Conservation (phyloP, 2,888 invertebrate genomes). For the Napeogenes inachia region DNA sequence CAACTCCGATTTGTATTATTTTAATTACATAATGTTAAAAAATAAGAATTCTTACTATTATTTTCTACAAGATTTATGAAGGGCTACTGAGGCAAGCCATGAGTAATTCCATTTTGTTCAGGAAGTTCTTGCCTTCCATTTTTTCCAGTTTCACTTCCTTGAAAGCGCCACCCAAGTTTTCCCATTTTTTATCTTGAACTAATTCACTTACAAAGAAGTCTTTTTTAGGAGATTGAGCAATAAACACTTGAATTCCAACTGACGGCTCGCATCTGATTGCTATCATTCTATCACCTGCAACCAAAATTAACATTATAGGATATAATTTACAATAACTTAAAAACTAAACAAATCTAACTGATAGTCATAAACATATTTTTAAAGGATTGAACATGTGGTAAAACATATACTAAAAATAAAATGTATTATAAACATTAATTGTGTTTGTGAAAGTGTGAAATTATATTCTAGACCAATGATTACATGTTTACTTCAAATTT, state of each 20-base stretch:
- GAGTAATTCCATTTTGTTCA: constrained; percentile 96
- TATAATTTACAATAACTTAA: neutral
- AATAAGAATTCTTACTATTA: constrained; percentile 26
- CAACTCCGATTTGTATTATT: constrained; percentile 40
- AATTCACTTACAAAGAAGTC: constrained; percentile 92
- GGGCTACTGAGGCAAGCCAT: constrained; percentile 93
- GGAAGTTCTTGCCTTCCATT: constrained; percentile 96
- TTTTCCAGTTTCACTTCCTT: constrained; percentile 93
- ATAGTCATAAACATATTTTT: too few species aligned
- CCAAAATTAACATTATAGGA: constrained; percentile 15
- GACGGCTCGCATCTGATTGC: constrained; percentile 94
- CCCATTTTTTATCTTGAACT: constrained; percentile 95
- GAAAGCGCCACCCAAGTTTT: constrained; percentile 94
- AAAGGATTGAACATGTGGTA: too few species aligned
- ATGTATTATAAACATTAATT: too few species aligned
- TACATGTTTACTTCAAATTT: too few species aligned
- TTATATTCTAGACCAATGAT: too few species aligned
- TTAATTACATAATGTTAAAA: constrained; percentile 25
- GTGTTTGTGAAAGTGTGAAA: too few species aligned
- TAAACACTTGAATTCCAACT: constrained; percentile 91
- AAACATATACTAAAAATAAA: too few species aligned
- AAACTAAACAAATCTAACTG: too few species aligned
- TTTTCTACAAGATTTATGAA: constrained; percentile 56
- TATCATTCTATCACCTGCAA: constrained; percentile 85
- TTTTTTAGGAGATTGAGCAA: constrained; percentile 91